phyloP scores from a whole-genome alignment of 2,888 invertebrate genomes.

The Merodon equestris region DNA sequence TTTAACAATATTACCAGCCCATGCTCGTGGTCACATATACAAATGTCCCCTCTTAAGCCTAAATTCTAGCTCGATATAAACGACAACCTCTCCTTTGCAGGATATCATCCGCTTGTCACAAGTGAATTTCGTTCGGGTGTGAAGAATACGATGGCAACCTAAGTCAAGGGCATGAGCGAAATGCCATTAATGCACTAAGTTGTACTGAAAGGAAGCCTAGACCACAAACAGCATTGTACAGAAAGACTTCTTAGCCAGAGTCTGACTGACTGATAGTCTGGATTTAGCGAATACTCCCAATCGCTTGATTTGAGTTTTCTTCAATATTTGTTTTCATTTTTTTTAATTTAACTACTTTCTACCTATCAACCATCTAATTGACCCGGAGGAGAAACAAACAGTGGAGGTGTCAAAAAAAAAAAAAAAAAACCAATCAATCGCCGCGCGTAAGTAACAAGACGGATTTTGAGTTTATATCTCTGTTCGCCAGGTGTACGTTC shows the following conservation, averaged over 20 bases:
- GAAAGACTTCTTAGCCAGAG: conserved; percentile 47
- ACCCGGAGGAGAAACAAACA: too few relatives aligned
- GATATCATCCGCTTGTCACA: conserved; percentile 3
- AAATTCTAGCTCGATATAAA: too few relatives aligned
- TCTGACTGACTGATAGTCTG: conserved; percentile 57
- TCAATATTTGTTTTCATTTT: conserved; percentile 12
- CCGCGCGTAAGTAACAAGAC: neutral
- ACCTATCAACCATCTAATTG: too few relatives aligned
- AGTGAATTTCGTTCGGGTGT: conserved; percentile 48
- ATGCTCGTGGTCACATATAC: neutral
- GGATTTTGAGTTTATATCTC: too few relatives aligned
- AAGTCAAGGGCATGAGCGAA: conserved; percentile 39
- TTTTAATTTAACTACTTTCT: too few relatives aligned
- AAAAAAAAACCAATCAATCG: conserved; percentile 1
- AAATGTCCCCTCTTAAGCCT: neutral
- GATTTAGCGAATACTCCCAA: conserved; percentile 23
- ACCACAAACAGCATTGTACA: conserved; percentile 49
- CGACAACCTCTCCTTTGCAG: conserved; percentile 7
- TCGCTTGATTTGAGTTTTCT: conserved; percentile 49
- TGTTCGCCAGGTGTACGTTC: too few relatives aligned
- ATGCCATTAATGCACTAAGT: conserved; percentile 62
- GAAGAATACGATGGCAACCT: conserved; percentile 61
- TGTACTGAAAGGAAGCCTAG: conserved; percentile 40
- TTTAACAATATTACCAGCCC: too few relatives aligned
- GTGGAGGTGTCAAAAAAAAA: conserved; percentile 11